Evolutionary conservation across 30 jellyfish, hydroid and myxozoan genomes (phyloP).

Genomic region (Turritopsis rubra): DNA sequence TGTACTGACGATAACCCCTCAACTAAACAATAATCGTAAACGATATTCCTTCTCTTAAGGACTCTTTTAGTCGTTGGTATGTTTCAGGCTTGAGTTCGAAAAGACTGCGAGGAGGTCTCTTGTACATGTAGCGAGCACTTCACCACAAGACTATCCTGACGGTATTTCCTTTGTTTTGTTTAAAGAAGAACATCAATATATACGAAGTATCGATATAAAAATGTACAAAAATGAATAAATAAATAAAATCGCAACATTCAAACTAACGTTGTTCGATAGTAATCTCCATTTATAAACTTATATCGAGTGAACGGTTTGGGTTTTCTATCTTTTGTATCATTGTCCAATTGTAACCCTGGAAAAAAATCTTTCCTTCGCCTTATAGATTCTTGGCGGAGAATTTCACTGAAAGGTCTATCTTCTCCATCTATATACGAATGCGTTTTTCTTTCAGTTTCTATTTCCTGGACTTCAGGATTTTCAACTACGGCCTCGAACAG

Average conservation of each 20-base stretch:
- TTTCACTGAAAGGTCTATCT: neutral
- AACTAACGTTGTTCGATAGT: neutral
- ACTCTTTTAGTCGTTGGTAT: too few species aligned
- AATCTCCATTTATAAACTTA: neutral
- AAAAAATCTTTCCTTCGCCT: neutral
- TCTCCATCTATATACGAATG: neutral
- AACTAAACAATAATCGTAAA: too few species aligned
- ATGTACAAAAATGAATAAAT: neutral
- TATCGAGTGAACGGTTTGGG: neutral
- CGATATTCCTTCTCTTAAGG: too few species aligned
- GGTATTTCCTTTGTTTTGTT: too few species aligned
- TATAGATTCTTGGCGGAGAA: conserved; percentile 2
- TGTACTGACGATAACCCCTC: too few species aligned
- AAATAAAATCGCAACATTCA: neutral
- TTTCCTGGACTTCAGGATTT: neutral
- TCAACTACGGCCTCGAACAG: neutral
- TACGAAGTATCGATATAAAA: neutral
- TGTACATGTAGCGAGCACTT: too few species aligned
- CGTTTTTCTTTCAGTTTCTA: neutral
- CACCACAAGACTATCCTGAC: too few species aligned
- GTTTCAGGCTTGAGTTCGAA: too few species aligned
- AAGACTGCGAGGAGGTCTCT: too few species aligned
- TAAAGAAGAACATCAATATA: neutral
- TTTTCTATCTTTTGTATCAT: neutral
- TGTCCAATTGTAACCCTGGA: neutral